phyloP scores from a whole-genome alignment of 2,888 invertebrate species.

The Zhuqinia jingwanae region DNA sequence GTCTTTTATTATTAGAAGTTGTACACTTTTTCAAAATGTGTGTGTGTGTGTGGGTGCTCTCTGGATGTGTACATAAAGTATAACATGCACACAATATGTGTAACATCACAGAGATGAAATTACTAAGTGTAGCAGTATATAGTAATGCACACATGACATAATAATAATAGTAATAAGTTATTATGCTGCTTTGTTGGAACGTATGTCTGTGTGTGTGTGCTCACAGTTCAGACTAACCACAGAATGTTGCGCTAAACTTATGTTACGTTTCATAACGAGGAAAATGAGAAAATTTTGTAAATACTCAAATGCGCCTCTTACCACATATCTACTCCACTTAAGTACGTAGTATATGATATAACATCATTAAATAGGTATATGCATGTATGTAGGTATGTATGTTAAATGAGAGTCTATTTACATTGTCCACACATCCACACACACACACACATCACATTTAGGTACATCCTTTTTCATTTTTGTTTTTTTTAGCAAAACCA shows the following conservation, averaged over 20 bases:
- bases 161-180: too few relatives aligned
- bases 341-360: not conserved
- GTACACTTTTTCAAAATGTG: constrained; percentile 44
- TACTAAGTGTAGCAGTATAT: not conserved
- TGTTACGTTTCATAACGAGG: not conserved
- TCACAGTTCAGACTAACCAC: constrained; percentile 24
- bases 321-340: too few relatives aligned
- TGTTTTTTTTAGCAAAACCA: too few relatives aligned
- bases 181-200: too few relatives aligned
- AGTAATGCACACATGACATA: too few relatives aligned
- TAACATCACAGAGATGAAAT: not conserved
- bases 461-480: too few relatives aligned
- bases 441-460: too few relatives aligned
- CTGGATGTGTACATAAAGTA: not conserved
- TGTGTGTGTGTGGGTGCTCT: too few relatives aligned
- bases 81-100: not conserved
- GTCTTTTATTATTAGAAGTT: constrained; percentile 41
- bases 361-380: not conserved
- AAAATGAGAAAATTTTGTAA: constrained; percentile 9
- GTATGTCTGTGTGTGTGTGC: too few relatives aligned
- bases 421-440: too few relatives aligned
- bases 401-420: not conserved
- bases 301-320: too few relatives aligned
- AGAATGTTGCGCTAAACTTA: constrained; percentile 19
- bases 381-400: not conserved